Conservation (phyloP, 1,140 invertebrate genomes). For the Wiebesia pumilae region DNA sequence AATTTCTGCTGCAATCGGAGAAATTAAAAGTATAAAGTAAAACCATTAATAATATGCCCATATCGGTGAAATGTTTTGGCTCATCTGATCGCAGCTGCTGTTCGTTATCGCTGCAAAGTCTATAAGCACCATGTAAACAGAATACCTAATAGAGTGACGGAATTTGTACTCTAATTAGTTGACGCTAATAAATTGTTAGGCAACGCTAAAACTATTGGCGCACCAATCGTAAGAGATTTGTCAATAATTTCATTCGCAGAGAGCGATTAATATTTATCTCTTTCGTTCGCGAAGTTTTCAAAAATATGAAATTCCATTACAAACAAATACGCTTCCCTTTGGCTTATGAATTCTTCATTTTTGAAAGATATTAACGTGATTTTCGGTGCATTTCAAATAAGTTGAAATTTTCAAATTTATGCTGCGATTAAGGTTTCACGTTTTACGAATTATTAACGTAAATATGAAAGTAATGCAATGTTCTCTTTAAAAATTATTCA, state of each 20-base stretch:
- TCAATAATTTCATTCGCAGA: neutral
- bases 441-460: no score
- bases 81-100: constrained; percentile 42
- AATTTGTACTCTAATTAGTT: constrained; percentile 41
- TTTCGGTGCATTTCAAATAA: no score
- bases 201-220: neutral
- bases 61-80: neutral
- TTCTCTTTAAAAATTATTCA: no score
- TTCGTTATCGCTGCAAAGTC: constrained; percentile 46
- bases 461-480: no score
- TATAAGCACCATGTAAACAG: constrained; percentile 18
- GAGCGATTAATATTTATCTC: neutral
- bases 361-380: no score
- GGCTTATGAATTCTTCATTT: no score
- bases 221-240: neutral
- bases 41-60: constrained; percentile 1
- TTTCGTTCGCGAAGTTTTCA: no score
- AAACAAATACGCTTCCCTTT: no score
- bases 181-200: constrained; percentile 32
- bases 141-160: constrained; percentile 13
- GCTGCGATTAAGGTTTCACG: no score
- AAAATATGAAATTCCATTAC: no score
- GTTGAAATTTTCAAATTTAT: no score
- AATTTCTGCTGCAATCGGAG: neutral
- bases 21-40: constrained; percentile 14